Evolutionary conservation across 2,888 invertebrate genomes (phyloP), one percentile per base, ranked within the genome.

Genomic region (Scaptomyza polygonia): DNA sequence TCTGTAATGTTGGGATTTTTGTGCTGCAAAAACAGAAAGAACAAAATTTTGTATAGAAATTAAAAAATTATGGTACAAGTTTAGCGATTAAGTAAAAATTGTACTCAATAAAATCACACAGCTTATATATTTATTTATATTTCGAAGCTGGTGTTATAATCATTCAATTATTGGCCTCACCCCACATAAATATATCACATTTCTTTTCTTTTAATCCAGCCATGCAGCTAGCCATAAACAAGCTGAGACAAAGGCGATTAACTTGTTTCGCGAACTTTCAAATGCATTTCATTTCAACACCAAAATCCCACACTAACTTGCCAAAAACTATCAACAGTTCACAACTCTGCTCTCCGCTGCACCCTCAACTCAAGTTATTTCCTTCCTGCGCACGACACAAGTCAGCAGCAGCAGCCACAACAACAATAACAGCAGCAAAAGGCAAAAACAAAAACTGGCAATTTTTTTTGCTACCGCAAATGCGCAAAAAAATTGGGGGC

Each of bases 191-290:
- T 54, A 59, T 59, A 57, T 52, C 69, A 32, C 44, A 51, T 70
- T 66, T 48, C 39, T 61, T 65, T 68, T 71, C 59, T 59, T 34
- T 64, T 36, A 25, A 56, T 58, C 45, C 51, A n/a, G n/a, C 21
- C 55, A 67, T 53, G 73, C 45, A 62, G 53, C 56, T 55, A 36
- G 53, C 59, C 45, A 72, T 64, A 48, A 64, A 36, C 53, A 44
- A 51, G 34, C 48, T 36, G 48, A 67, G 65, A 68, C 76, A 70
- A 67, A 65, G 69, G 45, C 74, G 83, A 85, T 86, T 86, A 82
- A 83, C 83, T 86, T 83, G 80, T 80, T 82, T 66, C 65, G 66
- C 67, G 68, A 80, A 86, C 78, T 86, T 86, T 86, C 77, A 82
- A 83, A 77, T 77, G 80, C 86, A 82, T 58, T 74, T 69, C 62